Base-by-base conservation (phyloP, 2,888 invertebrate genomes). In the Coronaproctus castanopsis region DNA sequence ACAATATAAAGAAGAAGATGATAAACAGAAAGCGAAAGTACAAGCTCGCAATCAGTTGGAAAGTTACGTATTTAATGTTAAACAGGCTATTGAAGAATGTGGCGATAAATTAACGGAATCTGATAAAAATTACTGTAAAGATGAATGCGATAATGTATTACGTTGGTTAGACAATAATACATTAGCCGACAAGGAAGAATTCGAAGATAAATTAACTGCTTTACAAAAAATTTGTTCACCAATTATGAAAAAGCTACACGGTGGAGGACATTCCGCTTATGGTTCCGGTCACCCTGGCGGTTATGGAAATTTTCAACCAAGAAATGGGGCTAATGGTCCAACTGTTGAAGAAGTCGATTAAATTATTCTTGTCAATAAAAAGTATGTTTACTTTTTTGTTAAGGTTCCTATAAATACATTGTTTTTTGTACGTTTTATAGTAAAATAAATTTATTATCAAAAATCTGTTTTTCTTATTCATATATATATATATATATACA, bases 1-100 rank as follows among this genome's bases (percentile, higher is more conserved):
- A 67, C 75, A 72, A 54, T 86, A 82, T 71, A 78, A 79, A 55
- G 83, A 81, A 49, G 84, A 85, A 66, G 85, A 86, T 67, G 80
- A 82, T 61, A 77, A 77, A 66, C 83, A 83, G 65, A 73, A 79
- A 8, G 79, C 83, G 65, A 75, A 72, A 57, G 70, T 77, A 21
- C 62, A 69, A 1, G 71, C 74, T 18, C 71, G 73, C 66, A 76
- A 76, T 65, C 66, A 69, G 50, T 68, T 76, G 23, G 76, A 73
- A 63, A 63, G 65, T 18, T 72, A 72, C 64, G 64, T 69, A 14
- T 72, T 69, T 64, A 66, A 66, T 50, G 69, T 69, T n/a, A 71
- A 71, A 61, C 70, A 70, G 59, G 68, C 71, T 3, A 63, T 69
- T 5, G 69, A 69, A 22, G 71, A 73, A 1, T 67, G 69, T 2